phyloP scores from a whole-genome alignment of 1,140 invertebrate species.

The Drosophila melanogaster region DNA sequence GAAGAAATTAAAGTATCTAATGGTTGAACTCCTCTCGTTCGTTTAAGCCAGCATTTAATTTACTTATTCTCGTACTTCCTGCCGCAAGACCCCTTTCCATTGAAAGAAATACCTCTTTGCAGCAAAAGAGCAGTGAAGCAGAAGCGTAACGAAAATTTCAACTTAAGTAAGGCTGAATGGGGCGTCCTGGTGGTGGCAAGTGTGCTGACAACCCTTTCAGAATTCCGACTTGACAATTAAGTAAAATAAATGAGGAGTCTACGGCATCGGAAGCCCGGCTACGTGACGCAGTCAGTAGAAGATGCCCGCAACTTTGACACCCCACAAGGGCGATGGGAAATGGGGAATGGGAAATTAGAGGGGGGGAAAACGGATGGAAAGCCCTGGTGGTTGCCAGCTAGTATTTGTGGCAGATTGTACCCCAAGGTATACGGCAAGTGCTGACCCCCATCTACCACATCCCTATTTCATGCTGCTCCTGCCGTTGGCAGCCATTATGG shows the following conservation, averaged over 20 bases:
- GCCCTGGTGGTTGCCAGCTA: conserved; percentile 42
- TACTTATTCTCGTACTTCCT: conserved; percentile 18
- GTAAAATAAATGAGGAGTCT: conserved; percentile 79
- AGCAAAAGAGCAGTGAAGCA: conserved; percentile 40
- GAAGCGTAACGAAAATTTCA: conserved; percentile 56
- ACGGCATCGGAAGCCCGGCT: conserved; percentile 44
- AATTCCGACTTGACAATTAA: conserved; percentile 80
- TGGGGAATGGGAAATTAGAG: not conserved
- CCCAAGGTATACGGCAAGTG: conserved; percentile 68
- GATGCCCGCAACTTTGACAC: conserved; percentile 76
- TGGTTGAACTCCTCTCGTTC: not conserved
- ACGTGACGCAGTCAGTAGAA: conserved; percentile 68
- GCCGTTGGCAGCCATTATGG: conserved; percentile 76
- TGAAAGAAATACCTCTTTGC: conserved; percentile 12
- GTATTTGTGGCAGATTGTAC: conserved; percentile 80
- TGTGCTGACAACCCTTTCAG: conserved; percentile 74
- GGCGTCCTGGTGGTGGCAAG: conserved; percentile 6
- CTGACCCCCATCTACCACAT: conserved; percentile 7
- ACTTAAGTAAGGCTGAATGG: conserved; percentile 5
- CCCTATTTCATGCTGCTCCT: conserved; percentile 21
- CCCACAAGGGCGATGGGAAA: conserved; percentile 20
- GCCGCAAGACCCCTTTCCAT: conserved; percentile 3
- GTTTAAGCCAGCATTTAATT: conserved; percentile 10
- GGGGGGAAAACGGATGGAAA: not conserved
- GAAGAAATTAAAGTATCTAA: conserved; percentile 41